Conservation (phyloP, 2,888 invertebrate genomes). For the Caradrina clavipalpis region DNA sequence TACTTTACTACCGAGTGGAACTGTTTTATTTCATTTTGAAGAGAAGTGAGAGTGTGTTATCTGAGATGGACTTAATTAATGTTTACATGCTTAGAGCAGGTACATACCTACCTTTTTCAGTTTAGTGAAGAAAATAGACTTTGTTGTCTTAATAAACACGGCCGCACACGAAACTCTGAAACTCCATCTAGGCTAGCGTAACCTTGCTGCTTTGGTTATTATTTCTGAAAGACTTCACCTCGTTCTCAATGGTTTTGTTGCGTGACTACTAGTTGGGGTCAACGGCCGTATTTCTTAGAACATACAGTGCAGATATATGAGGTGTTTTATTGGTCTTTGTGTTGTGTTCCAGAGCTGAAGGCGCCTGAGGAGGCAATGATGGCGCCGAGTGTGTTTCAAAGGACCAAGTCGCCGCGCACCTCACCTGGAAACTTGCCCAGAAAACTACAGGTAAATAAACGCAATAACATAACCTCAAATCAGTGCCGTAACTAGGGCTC, state of each 20-base stretch:
- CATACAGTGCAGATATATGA: slow-evolving; percentile 3
- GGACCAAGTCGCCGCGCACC: slow-evolving; percentile 87
- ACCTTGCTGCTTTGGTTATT: slow-evolving; percentile 61
- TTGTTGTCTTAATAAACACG: slow-evolving; percentile 24
- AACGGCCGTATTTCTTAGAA: slow-evolving; percentile 57
- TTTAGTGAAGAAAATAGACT: slow-evolving; percentile 6
- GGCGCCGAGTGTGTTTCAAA: slow-evolving; percentile 91
- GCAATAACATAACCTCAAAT: slow-evolving; percentile 17
- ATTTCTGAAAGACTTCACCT: slow-evolving; percentile 67
- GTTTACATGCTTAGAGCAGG: slow-evolving; percentile 28
- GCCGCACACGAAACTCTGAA: slow-evolving; percentile 36
- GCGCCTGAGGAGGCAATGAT: slow-evolving; percentile 89
- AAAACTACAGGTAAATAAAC: slow-evolving; percentile 83
- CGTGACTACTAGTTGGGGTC: slow-evolving; percentile 66
- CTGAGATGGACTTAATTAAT: slow-evolving; percentile 39
- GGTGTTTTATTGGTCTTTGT: slow-evolving; percentile 42
- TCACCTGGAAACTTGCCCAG: slow-evolving; percentile 85
- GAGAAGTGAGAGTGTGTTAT: slow-evolving; percentile 21
- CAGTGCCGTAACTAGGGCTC: too few relatives aligned
- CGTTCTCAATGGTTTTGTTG: slow-evolving; percentile 68
- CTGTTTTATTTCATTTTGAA: slow-evolving; percentile 20
- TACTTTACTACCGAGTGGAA: slow-evolving; percentile 19
- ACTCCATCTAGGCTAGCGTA: slow-evolving; percentile 55
- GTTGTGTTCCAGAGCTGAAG: slow-evolving; percentile 81
- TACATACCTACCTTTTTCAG: neutral